Evolutionary conservation across 2,113 vertebrate species (phyloP).

Genomic region (Addax nasomaculatus): DNA sequence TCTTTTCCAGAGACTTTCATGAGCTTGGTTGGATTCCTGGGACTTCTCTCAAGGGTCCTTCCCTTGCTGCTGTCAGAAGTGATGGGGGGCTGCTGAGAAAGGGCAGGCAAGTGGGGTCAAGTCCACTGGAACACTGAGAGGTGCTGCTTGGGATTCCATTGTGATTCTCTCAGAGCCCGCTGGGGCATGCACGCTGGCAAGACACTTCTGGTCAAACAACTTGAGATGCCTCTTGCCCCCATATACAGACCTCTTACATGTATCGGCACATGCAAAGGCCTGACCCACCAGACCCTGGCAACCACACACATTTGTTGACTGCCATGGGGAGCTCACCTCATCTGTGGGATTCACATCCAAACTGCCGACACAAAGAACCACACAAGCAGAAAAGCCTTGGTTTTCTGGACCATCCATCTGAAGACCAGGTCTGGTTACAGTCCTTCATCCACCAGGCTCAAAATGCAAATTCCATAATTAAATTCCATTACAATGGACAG

Average conservation of each 20-base stretch:
- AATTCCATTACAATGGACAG: background rate
- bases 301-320: background rate
- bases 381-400: background rate
- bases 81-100: background rate
- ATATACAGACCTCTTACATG: background rate
- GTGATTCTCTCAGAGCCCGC: background rate
- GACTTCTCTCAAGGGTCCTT: background rate
- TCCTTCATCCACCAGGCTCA: accelerated
- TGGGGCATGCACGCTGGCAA: accelerated
- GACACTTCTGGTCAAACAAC: accelerated
- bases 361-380: background rate
- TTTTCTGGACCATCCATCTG: background rate
- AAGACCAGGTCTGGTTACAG: background rate
- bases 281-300: background rate
- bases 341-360: background rate
- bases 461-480: background rate
- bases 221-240: accelerated
- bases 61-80: background rate
- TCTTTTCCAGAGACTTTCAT: background rate
- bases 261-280: background rate
- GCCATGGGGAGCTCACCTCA: background rate
- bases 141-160: background rate
- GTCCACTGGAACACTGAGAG: background rate
- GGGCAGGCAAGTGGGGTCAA: no score
- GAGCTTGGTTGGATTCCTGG: background rate